Evolutionary conservation across 2,888 invertebrate species (phyloP).

Genomic region (Buathra laborator): DNA sequence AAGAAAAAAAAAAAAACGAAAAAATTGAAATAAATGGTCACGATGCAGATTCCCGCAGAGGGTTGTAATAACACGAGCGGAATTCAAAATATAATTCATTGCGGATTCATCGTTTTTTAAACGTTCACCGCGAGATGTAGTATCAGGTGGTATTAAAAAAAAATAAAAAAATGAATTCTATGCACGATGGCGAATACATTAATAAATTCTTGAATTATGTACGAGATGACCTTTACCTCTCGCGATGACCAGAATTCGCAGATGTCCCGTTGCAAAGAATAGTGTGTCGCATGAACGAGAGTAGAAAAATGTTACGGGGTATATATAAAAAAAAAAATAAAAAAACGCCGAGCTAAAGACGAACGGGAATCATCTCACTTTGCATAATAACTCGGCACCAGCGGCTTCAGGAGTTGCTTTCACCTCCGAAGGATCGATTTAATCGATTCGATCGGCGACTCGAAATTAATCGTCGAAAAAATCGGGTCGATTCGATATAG

Average conservation of each 20-base stretch:
- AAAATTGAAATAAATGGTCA: not conserved
- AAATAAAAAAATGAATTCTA: not conserved
- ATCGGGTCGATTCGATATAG: not conserved
- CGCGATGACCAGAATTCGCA: not conserved
- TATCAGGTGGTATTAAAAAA: too few relatives aligned
- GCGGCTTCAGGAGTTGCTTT: constrained; percentile 32
- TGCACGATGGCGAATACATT: not conserved
- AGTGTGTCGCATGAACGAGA: not conserved
- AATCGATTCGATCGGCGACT: constrained; percentile 33
- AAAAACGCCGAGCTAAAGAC: not conserved
- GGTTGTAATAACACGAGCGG: constrained; percentile 4
- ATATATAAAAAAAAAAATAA: not conserved
- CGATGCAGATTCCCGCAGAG: not conserved
- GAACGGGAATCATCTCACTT: constrained; percentile 13
- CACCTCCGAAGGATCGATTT: constrained; percentile 46
- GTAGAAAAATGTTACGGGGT: not conserved
- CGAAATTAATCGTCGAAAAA: constrained; percentile 30
- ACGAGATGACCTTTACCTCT: constrained; percentile 1
- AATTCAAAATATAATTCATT: not conserved
- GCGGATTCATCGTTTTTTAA: not conserved
- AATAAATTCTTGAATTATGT: constrained; percentile 5
- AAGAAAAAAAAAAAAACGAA: not conserved
- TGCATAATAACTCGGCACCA: constrained; percentile 21
- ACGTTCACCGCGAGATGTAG: too few relatives aligned
- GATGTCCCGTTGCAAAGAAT: not conserved